Evolutionary conservation across 1,140 invertebrate species (phyloP).

Genomic region (Drosophila tsacasi): DNA sequence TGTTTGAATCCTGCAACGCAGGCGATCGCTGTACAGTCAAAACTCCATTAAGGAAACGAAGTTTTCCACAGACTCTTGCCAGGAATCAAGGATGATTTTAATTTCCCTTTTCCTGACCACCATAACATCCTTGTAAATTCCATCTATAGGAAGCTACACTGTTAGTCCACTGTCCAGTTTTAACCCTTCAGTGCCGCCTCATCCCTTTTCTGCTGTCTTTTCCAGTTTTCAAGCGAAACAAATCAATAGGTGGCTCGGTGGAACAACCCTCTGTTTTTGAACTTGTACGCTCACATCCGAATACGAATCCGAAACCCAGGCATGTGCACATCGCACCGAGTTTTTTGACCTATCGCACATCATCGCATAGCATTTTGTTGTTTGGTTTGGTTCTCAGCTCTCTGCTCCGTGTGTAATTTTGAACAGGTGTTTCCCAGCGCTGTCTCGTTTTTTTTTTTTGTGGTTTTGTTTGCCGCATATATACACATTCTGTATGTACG

Average conservation of each 20-base stretch:
- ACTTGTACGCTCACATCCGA: constrained; percentile 26
- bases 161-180: constrained; percentile 13
- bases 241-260: constrained; percentile 45
- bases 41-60: constrained; percentile 4
- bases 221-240: constrained; percentile 18
- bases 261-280: constrained; percentile 41
- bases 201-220: neutral
- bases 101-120: neutral
- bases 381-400: constrained; percentile 6
- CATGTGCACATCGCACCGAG: constrained; percentile 35
- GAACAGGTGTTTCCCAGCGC: constrained; percentile 51
- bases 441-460: constrained; percentile 23
- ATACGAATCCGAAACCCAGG: constrained; percentile 14
- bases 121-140: neutral
- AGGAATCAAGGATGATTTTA: neutral
- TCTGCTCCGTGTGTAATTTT: constrained; percentile 50
- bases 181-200: constrained; percentile 12
- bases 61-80: neutral
- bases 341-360: constrained; percentile 61
- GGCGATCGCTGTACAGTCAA: constrained; percentile 34
- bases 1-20: constrained; percentile 51
- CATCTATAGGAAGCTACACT: neutral
- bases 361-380: constrained; percentile 29
- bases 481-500: constrained; percentile 6
- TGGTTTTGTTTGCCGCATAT: constrained; percentile 36